A percentile compares a stretch with the other conserved stretches of the same genome.
These are phyloP conservation scores for Cuculus canorus DNA, from an alignment of 2,797 vertebrate species.

Conservation along the genomic window DNA sequence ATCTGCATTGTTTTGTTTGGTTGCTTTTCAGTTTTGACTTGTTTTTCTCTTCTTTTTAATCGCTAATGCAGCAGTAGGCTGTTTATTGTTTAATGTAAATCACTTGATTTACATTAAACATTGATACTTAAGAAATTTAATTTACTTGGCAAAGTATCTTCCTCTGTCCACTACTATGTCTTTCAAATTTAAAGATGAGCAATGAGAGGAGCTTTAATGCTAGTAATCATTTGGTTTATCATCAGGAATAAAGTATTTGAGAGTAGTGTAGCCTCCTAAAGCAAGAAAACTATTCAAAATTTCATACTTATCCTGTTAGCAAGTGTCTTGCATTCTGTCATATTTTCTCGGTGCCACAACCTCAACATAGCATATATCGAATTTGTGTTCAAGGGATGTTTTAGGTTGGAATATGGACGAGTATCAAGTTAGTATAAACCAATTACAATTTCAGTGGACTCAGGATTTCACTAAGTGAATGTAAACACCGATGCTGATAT, in stretches of 20 bases:
- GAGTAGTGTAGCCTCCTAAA: neutral
- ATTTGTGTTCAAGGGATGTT: neutral
- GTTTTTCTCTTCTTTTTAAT: neutral
- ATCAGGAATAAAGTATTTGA: neutral
- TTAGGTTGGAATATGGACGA: neutral
- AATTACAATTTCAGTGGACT: neutral
- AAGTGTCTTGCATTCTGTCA: neutral
- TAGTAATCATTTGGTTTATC: neutral
- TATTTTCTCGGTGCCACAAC: neutral
- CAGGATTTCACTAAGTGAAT: neutral
- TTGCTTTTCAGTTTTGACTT: neutral
- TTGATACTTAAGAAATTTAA: neutral
- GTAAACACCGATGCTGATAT: neutral
- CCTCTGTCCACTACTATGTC: neutral
- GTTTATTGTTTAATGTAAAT: neutral
- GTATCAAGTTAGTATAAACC: neutral
- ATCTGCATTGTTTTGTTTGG: neutral
- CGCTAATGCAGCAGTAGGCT: neutral
- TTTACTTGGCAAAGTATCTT: neutral
- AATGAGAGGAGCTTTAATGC: neutral
- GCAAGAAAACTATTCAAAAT: neutral
- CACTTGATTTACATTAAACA: no score
- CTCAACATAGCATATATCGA: neutral
- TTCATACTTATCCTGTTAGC: neutral
- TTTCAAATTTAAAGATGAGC: slow-evolving; percentile 26